These are phyloP conservation scores for Bugulina stolonifera DNA, from an alignment of 2,888 invertebrate species.

Conservation along the genomic window DNA sequence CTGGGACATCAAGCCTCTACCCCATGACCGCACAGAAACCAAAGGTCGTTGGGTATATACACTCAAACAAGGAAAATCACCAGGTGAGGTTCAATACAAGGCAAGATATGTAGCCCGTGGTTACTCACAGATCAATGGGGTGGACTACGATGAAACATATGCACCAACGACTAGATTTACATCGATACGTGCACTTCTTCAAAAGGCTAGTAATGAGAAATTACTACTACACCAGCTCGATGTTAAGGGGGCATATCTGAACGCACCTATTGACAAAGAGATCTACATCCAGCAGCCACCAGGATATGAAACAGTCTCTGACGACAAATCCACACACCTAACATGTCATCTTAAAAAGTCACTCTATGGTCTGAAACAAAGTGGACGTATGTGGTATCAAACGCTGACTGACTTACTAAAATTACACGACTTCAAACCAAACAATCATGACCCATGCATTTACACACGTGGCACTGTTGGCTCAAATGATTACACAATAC, in stretches of 20 bases:
- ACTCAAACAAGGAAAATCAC: not conserved
- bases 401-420: not conserved
- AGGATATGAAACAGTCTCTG: not conserved
- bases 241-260: not conserved
- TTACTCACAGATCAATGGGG: not conserved
- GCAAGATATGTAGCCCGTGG: conserved; percentile 7
- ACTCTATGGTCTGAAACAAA: not conserved
- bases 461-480: too few relatives aligned
- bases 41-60: not conserved
- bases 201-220: not conserved
- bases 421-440: not conserved
- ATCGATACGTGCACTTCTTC: not conserved
- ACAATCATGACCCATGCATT: not conserved
- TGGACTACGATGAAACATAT: not conserved
- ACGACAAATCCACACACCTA: not conserved
- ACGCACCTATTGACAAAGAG: not conserved
- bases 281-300: not conserved
- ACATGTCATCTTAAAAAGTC: not conserved
- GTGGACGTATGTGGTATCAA: not conserved
- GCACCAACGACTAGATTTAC: not conserved
- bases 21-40: not conserved
- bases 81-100: not conserved
- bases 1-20: not conserved
- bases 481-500: too few relatives aligned
- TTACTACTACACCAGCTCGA: not conserved